phyloP scores from a whole-genome alignment of 1,140 invertebrate genomes.

The Hirudo medicinalis region DNA sequence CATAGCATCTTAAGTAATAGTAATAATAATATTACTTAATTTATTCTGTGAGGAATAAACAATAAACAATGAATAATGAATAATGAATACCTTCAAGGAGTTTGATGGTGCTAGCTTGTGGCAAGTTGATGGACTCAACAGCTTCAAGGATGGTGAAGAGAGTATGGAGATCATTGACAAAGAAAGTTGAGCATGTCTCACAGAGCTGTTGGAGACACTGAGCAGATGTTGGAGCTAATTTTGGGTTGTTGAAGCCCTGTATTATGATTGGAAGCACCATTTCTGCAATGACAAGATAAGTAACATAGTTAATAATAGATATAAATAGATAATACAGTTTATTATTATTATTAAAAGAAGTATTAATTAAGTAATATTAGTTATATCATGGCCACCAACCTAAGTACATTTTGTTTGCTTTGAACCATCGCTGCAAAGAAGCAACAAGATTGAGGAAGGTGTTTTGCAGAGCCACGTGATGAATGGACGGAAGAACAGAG shows the following conservation, averaged over 20 bases:
- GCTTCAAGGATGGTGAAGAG: constrained; percentile 2
- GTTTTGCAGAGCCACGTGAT: constrained; percentile 3
- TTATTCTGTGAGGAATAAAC: too few species aligned
- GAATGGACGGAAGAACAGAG: background rate
- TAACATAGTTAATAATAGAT: too few species aligned
- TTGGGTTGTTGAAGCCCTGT: constrained; percentile 55
- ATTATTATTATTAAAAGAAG: constrained; percentile 51
- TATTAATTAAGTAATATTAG: too few species aligned
- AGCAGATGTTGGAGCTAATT: constrained; percentile 62
- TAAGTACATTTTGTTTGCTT: constrained; percentile 71
- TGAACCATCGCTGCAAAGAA: constrained; percentile 62
- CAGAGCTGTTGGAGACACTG: constrained; percentile 56
- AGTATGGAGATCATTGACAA: background rate
- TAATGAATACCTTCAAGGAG: background rate
- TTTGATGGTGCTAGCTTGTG: background rate
- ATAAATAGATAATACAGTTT: constrained; percentile 39
- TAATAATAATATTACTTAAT: too few species aligned
- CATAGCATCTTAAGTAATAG: background rate
- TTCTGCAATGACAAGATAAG: constrained; percentile 57
- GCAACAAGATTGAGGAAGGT: constrained; percentile 1
- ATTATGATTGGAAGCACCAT: constrained; percentile 66
- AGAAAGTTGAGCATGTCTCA: constrained; percentile 48
- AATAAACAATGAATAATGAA: too few species aligned
- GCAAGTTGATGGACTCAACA: constrained; percentile 5
- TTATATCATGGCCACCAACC: constrained; percentile 48